A percentile compares a stretch with the other conserved stretches of the same genome.
Conservation (phyloP, 2,113 vertebrate genomes). For the Heptranchias perlo region DNA sequence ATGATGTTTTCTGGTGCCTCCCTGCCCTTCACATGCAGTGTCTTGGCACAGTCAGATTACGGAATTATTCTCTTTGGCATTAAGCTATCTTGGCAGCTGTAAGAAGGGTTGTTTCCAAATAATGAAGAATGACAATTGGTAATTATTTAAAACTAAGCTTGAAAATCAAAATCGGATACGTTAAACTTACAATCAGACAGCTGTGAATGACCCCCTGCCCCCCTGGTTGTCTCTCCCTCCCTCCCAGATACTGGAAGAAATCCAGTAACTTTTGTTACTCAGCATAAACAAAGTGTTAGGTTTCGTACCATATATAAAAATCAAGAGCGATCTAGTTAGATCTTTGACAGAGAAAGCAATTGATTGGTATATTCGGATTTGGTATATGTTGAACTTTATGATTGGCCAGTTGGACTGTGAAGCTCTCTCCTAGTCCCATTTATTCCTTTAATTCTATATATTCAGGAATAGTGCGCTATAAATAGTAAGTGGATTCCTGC, state of each 20-base stretch:
- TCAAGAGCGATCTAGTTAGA: not conserved
- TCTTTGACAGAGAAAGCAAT: not conserved
- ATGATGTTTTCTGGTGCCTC: not conserved
- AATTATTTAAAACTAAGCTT: not conserved
- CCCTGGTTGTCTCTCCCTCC: not conserved
- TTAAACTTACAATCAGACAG: not conserved
- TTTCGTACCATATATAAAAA: no score
- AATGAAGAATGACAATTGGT: not conserved
- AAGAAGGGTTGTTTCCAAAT: not conserved
- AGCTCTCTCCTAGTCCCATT: not conserved
- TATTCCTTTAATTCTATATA: not conserved
- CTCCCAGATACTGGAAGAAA: not conserved
- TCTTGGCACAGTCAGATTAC: not conserved
- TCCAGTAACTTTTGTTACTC: not conserved
- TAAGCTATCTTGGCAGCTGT: not conserved
- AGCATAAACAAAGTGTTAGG: no score
- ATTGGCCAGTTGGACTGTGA: not conserved
- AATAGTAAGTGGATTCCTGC: not conserved
- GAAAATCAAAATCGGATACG: not conserved
- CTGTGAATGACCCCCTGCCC: not conserved
- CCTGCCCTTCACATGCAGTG: not conserved
- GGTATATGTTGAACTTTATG: not conserved
- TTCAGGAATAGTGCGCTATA: not conserved
- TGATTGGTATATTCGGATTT: not conserved
- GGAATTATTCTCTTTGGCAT: not conserved